Conservation (phyloP, 2,797 vertebrate species). For the Leontocebus nigricollis region DNA sequence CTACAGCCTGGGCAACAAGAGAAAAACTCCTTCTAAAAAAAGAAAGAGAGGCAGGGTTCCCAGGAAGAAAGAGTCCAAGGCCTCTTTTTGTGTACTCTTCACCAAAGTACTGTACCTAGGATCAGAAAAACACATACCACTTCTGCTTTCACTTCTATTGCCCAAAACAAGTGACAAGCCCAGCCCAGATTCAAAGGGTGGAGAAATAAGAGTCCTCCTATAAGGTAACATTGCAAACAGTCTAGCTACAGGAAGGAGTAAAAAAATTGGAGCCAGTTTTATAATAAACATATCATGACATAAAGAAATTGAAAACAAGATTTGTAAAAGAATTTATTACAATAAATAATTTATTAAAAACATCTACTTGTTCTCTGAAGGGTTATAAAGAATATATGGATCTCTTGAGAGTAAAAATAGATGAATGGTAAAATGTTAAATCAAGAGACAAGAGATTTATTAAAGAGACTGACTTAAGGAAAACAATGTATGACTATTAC, state of each 20-base stretch:
- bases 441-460: not conserved
- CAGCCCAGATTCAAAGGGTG: not conserved
- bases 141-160: not conserved
- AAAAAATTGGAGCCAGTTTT: not conserved
- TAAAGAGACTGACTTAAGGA: not conserved
- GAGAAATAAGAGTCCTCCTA: not conserved
- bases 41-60: not conserved
- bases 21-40: too few relatives aligned
- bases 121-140: not conserved
- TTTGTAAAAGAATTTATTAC: not conserved
- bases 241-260: not conserved
- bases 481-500: not conserved
- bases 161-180: not conserved
- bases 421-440: not conserved
- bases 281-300: not conserved
- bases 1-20: too few relatives aligned
- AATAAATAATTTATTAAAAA: not conserved
- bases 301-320: not conserved
- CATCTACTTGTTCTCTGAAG: not conserved
- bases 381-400: not conserved
- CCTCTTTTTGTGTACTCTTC: not conserved
- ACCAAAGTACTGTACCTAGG: not conserved
- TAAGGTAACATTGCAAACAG: not conserved
- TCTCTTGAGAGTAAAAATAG: not conserved
- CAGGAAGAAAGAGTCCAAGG: not conserved